Conservation (phyloP, 2,888 invertebrate genomes). For the Callosobruchus maculatus region DNA sequence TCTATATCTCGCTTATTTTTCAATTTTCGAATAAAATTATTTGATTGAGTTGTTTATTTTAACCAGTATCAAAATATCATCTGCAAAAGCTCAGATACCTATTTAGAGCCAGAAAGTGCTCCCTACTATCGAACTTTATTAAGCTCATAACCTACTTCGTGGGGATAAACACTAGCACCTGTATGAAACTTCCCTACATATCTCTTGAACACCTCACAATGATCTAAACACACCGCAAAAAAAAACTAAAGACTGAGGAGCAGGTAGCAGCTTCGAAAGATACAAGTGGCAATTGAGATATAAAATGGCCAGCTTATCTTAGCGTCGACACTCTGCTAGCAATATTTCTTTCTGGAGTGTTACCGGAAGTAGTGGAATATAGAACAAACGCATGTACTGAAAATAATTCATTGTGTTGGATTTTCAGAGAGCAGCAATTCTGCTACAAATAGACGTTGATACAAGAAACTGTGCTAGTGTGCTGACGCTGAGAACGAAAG, state of each 20-base stretch:
- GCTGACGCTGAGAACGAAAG: background rate
- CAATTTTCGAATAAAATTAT: no score
- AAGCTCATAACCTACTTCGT: no score
- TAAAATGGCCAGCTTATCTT: background rate
- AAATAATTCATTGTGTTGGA: background rate
- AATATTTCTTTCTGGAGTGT: background rate
- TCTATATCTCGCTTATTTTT: no score
- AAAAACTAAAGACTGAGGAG: background rate
- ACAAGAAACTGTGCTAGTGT: background rate
- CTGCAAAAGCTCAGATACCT: no score
- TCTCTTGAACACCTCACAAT: background rate
- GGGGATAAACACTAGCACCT: no score
- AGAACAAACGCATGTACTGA: background rate
- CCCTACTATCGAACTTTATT: no score
- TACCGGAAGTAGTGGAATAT: background rate
- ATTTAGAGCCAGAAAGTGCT: no score
- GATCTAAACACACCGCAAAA: background rate
- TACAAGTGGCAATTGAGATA: background rate
- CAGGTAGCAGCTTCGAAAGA: background rate
- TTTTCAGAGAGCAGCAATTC: background rate
- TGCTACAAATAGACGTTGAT: background rate
- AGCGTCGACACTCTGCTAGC: background rate
- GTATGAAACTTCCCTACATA: no score
- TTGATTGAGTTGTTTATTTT: no score
- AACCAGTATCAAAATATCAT: no score